Conservation (phyloP, 1,140 invertebrate species). For the Drosophila rufa region DNA sequence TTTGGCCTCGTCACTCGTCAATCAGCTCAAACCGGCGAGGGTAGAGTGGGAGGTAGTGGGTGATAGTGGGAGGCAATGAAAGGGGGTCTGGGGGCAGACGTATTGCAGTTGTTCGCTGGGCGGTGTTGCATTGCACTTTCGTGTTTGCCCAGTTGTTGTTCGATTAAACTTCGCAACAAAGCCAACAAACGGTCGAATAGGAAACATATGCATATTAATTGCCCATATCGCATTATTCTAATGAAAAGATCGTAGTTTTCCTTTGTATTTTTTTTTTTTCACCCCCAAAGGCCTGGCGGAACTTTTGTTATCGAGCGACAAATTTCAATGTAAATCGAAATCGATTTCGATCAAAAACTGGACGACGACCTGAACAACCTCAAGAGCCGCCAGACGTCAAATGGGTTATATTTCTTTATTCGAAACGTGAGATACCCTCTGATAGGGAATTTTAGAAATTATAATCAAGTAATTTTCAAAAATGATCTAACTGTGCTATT, state of each 20-base stretch:
- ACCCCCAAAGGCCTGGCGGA: slow-evolving; percentile 1
- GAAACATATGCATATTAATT: slow-evolving; percentile 82
- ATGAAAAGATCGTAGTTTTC: slow-evolving; percentile 51
- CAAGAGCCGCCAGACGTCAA: slow-evolving; percentile 32
- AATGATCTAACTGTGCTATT: neutral
- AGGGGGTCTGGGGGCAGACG: slow-evolving; percentile 7
- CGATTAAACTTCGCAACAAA: slow-evolving; percentile 53
- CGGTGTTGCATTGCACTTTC: slow-evolving; percentile 69
- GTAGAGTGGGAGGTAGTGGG: neutral
- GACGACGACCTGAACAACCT: slow-evolving; percentile 71
- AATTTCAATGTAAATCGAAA: slow-evolving; percentile 71
- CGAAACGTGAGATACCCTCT: neutral
- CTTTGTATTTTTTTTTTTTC: slow-evolving; percentile 7
- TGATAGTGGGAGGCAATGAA: slow-evolving; percentile 4
- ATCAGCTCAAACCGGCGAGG: slow-evolving; percentile 30
- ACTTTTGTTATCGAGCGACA: slow-evolving; percentile 36
- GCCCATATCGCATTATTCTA: slow-evolving; percentile 65
- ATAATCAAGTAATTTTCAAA: neutral
- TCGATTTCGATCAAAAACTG: slow-evolving; percentile 53
- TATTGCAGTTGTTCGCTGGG: slow-evolving; percentile 47
- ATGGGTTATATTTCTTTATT: slow-evolving; percentile 1
- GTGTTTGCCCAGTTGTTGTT: slow-evolving; percentile 78
- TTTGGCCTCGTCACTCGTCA: slow-evolving; percentile 74
- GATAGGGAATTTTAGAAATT: neutral
- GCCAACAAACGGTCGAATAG: slow-evolving; percentile 41